Evolutionary conservation across 1,140 invertebrate genomes (phyloP), one percentile per base, ranked within the genome.

Genomic region (Drosophila serrata): DNA sequence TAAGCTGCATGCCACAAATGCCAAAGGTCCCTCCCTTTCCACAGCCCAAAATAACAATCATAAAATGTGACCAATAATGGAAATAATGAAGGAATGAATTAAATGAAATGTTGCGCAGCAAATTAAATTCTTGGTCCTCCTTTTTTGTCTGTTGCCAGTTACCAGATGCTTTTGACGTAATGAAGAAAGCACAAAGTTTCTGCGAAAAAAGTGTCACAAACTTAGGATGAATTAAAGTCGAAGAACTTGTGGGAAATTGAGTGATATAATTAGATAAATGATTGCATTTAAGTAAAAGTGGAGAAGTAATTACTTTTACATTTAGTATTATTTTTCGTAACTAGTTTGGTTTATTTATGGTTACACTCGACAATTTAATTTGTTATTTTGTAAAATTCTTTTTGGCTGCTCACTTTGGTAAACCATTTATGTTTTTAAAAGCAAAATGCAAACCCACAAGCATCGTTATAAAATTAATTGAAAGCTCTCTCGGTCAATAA

Each of bases 1-100:
- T 61, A 86, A 63, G 82, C 65, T 81, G 78, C 64, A 86, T 86
- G 82, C 82, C 82, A 43, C 68, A 86, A 78, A 86, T 85, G 74
- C 74, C 78, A 59, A 35, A 19, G 46, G 42, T 48, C 53, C 53
- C 37, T 27, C 24, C 40, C 40, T 27, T 24, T 22, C 17, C 22
- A 29, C 42, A 57, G 9, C 31, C 51, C 51, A 59, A n/a, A 46
- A 67, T 56, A 74, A 61, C 68, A 75, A 57, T 82, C 82, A 75
- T 82, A 87, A 86, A 87, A 87, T 86, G 79, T 75, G 75, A 82
- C 78, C 82, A 86, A 82, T 87, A 78, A 86, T 85, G 82, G 74
- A 85, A 86, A 57, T 81, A 85, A 86, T 79, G 61, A 86, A 65
- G 56, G 39, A 78, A 65, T 73, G 40, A 77, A 85, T 73, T 81